These are phyloP conservation scores for Lichenostomus cassidix DNA, from an alignment of 2,113 vertebrate species.

Conservation along the genomic window DNA sequence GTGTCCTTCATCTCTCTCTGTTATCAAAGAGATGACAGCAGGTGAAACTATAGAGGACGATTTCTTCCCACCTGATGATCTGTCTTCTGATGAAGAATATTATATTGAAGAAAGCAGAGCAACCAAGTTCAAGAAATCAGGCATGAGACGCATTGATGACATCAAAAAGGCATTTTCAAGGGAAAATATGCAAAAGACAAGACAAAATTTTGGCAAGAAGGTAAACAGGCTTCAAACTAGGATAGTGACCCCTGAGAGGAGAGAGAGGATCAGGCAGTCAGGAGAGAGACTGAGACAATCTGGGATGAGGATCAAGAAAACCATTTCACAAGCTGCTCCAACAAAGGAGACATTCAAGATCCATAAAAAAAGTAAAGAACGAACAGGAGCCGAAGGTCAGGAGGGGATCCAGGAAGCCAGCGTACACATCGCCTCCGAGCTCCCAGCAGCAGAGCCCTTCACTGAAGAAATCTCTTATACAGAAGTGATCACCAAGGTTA, in stretches of 20 bases:
- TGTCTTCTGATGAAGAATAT: constrained; percentile 96
- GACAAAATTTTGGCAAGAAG: constrained; percentile 88
- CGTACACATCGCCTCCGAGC: constrained; percentile 47
- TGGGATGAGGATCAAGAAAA: constrained; percentile 86
- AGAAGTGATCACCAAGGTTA: constrained; percentile 81
- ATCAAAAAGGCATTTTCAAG: constrained; percentile 95
- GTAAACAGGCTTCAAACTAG: constrained; percentile 89
- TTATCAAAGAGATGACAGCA: constrained; percentile 78
- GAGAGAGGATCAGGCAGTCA: constrained; percentile 90
- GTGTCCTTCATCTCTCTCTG: constrained; percentile 86
- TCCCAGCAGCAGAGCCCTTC: constrained; percentile 75
- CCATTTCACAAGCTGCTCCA: constrained; percentile 87
- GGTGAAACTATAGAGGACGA: constrained; percentile 77
- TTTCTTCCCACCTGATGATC: constrained; percentile 84
- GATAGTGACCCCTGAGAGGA: constrained; percentile 89
- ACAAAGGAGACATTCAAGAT: constrained; percentile 86
- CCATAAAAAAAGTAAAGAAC: constrained; percentile 83
- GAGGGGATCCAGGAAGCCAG: constrained; percentile 80
- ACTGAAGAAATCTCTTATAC: constrained; percentile 79
- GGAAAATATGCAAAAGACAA: constrained; percentile 92
- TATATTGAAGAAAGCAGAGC: constrained; percentile 84
- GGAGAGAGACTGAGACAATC: constrained; percentile 89
- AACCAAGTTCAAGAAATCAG: constrained; percentile 85
- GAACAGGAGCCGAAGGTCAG: constrained; percentile 79
- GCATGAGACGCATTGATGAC: constrained; percentile 87